A percentile compares a stretch with the other conserved stretches of the same genome.
Evolutionary conservation across 1,140 invertebrate species (phyloP).

Genomic region (Cotesia typhae): DNA sequence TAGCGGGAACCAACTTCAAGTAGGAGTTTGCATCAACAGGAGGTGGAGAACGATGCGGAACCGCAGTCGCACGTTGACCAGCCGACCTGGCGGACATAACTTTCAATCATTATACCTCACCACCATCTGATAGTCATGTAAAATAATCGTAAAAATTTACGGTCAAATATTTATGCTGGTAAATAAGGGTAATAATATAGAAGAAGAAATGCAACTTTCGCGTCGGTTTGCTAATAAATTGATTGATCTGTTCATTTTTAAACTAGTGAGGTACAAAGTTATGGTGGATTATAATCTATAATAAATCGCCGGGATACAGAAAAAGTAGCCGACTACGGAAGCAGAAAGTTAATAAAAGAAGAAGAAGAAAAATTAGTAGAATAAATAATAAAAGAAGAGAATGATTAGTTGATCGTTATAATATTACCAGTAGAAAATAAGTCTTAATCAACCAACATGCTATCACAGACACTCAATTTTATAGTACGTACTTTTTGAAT

Average conservation of each 20-base stretch:
- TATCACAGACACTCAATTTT: too few species aligned
- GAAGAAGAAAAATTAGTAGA: background rate
- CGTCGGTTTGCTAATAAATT: background rate
- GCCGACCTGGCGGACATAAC: slow-evolving; percentile 41
- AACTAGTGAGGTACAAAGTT: background rate
- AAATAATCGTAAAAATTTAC: background rate
- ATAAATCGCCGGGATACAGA: background rate
- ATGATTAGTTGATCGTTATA: background rate
- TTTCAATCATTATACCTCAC: background rate
- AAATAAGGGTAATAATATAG: too few species aligned
- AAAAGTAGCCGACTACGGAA: background rate
- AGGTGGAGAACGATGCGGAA: slow-evolving; percentile 35
- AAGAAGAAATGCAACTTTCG: background rate
- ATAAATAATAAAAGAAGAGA: slow-evolving; percentile 5
- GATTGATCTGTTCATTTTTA: background rate
- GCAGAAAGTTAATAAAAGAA: background rate
- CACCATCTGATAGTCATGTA: background rate
- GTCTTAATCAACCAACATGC: too few species aligned
- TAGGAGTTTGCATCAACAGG: slow-evolving; percentile 42
- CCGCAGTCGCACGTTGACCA: slow-evolving; percentile 53
- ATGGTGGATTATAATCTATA: background rate
- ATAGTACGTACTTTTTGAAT: too few species aligned
- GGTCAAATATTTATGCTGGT: background rate
- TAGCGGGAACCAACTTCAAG: slow-evolving; percentile 37
- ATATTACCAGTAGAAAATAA: too few species aligned